A percentile compares a stretch with the other conserved stretches of the same genome.
Conservation (phyloP, 2,888 invertebrate genomes). For the Bruchidius siliquastri region DNA sequence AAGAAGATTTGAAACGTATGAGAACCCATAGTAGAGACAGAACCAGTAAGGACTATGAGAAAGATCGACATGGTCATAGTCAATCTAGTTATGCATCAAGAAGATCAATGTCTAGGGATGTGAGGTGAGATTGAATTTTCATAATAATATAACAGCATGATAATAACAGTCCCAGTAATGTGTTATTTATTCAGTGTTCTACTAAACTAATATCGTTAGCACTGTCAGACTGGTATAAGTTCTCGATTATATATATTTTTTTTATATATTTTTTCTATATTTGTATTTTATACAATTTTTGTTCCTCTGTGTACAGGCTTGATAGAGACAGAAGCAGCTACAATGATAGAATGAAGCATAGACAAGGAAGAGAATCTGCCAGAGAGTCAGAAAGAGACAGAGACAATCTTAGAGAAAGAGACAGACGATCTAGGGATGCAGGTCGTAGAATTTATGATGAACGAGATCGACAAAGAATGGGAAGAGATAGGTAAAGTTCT, state of each 20-base stretch:
- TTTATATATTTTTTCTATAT: too few species aligned
- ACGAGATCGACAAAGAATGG: slow-evolving; percentile 26
- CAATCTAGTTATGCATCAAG: not conserved
- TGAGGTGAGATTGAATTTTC: not conserved
- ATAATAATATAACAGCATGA: too few species aligned
- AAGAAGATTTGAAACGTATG: slow-evolving; percentile 21
- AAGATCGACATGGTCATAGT: slow-evolving; percentile 24
- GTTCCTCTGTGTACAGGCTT: slow-evolving; percentile 11
- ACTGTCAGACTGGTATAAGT: too few species aligned
- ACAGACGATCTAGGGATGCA: slow-evolving; percentile 39
- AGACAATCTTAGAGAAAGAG: slow-evolving; percentile 23
- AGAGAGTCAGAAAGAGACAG: slow-evolving; percentile 21
- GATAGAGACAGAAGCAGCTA: slow-evolving; percentile 37
- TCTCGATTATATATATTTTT: too few species aligned
- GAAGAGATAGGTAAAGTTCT: slow-evolving; percentile 28
- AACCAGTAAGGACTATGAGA: slow-evolving; percentile 18
- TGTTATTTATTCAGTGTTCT: too few species aligned
- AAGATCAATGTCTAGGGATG: not conserved
- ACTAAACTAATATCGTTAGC: too few species aligned
- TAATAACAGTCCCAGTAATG: too few species aligned
- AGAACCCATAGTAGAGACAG: slow-evolving; percentile 10
- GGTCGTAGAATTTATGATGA: slow-evolving; percentile 13
- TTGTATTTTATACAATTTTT: not conserved
- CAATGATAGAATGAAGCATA: slow-evolving; percentile 27
- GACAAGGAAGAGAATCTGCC: slow-evolving; percentile 27